Base-by-base conservation (phyloP, 2,888 invertebrate species). In the Aspidiotus rigidus region DNA sequence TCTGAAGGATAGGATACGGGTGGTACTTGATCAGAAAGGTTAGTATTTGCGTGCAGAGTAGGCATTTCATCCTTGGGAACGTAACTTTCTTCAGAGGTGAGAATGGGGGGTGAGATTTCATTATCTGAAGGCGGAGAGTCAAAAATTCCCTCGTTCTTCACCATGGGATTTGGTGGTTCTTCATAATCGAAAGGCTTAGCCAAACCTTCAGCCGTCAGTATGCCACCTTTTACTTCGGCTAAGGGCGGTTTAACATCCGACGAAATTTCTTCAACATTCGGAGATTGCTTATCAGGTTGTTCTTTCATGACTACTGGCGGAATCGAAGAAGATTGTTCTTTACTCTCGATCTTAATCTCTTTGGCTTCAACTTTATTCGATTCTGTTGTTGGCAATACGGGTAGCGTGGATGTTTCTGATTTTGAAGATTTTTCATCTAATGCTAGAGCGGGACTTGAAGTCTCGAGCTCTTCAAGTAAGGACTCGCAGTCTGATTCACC, bases 401-500 rank as follows among this genome's bases (percentile, higher is more conserved):
- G 62, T 42, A 56, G 63, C 55, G 53, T 72, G 71, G n/a, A 69
- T 1, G 62, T 62, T 55, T 69, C 69, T 40, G 62, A 62, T 76
- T 90, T 91, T 72, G 90, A 89, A 60, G 90, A 90, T 72, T 90
- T 83, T 77, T 88, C 89, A 56, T 69, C 69, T 8, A 55, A 40
- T 54, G 15, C 69, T 17, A 71, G 71, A n/a, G 72, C 74, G 40
- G 72, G 71, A 60, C 69, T 73, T 17, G 39, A 69, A 7, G 71
- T 71, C 54, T 85, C 86, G 13, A 78, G 80, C 71, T 84, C 84
- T 77, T 89, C 90, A 0, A 59, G 17, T 40, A 67, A 53, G 3
- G 62, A 62, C 28, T 69, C 69, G 75, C 90, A 90, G 76, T 90
- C 91, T 72, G 90, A 89, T 60, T 90, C 90, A 71, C 90, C 83